Evolutionary conservation across 2,113 vertebrate genomes (phyloP).

Genomic region (Madoqua kirkii): DNA sequence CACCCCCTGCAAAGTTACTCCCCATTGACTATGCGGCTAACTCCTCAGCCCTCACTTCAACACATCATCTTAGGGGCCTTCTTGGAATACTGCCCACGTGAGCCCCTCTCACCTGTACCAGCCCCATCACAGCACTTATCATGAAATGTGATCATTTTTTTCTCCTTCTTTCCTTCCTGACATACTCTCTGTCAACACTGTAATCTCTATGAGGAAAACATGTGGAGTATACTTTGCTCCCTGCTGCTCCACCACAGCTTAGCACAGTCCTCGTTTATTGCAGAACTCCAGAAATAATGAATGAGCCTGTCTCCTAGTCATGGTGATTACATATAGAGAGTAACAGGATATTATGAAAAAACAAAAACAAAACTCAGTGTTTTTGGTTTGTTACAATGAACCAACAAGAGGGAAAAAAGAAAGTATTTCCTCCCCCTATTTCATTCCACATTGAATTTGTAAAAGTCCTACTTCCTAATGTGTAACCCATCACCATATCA

Average conservation of each 20-base stretch:
- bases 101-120: too few species aligned
- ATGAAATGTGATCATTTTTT: neutral
- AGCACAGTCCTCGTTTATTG: neutral
- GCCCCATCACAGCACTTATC: neutral
- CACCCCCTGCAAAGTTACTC: neutral
- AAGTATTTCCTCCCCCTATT: neutral
- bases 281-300: neutral
- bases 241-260: neutral
- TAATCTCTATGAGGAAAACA: neutral
- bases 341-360: neutral
- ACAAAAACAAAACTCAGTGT: neutral
- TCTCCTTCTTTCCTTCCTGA: neutral
- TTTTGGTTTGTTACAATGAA: neutral
- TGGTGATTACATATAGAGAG: neutral
- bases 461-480: neutral
- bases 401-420: neutral
- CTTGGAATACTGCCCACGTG: neutral
- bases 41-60: neutral
- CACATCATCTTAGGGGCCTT: neutral
- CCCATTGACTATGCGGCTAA: neutral
- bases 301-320: neutral
- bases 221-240: neutral
- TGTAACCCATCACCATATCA: neutral
- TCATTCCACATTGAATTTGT: neutral
- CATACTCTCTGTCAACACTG: neutral